Evolutionary conservation across 2,797 vertebrate species (phyloP), one percentile per base, ranked within the genome.

Genomic region (Anguilla megastoma): DNA sequence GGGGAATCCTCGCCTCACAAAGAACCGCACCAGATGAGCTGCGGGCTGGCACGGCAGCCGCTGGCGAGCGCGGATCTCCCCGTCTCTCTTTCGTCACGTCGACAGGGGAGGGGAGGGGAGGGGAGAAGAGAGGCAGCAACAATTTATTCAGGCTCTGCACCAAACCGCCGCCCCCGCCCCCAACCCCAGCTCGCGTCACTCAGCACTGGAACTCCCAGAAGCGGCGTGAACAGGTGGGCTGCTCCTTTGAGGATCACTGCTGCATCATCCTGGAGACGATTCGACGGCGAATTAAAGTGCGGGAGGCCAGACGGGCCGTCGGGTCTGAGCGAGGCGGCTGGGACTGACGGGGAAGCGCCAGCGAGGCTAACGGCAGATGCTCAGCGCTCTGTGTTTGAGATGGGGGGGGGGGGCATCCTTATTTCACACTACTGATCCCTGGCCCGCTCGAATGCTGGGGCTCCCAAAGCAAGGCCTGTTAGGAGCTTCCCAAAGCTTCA

Each of bases 141-240:
- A 50, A 82, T 82, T 82, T 82, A 82, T 82, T 50, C 79, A 48
- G 45, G 79, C 79, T 82, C 21, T 82, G 79, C 79, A 48, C 79
- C 79, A 82, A 82, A 41, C 36, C 36, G 36, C 36, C 36, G 36
- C 36, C 36, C 36, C 5, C 7, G 2, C 71, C 33, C 76, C 74
- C 76, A 1, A 36, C 76, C 30, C 18, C 33, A 3, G 36, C 33
- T 80, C 14, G 1, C 21, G 76, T 80, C 76, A 24, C 76, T 41
- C 76, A 80, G 36, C 36, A 21, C 76, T 36, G 21, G 36, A 48
- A 80, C 76, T 41, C 36, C 76, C 76, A 33, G 14, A 41, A 80
- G 36, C 36, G 14, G 16, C 5, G 16, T 80, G 45, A 80, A 80
- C 76, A 80, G 76, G 36, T 80, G 76, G 76, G 76, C 76, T 24